Conservation (phyloP, 2,888 invertebrate species). For the Leucophenga montana region DNA sequence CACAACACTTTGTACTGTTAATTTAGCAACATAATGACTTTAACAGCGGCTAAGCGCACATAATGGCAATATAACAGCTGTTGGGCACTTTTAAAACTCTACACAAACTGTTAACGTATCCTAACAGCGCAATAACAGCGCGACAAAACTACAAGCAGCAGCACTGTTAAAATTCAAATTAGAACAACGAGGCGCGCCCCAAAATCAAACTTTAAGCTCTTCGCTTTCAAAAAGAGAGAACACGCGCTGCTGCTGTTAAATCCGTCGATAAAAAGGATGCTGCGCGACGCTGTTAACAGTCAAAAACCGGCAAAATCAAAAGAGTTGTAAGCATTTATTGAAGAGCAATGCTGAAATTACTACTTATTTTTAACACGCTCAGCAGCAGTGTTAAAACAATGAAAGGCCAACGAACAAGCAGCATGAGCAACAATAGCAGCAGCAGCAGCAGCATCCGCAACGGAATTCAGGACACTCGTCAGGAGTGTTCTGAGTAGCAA, state of each 20-base stretch:
- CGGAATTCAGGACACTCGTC: conserved; percentile 40
- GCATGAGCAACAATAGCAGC: conserved; percentile 20
- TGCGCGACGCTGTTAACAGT: neutral
- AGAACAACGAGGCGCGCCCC: conserved; percentile 44
- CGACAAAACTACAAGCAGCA: conserved; percentile 47
- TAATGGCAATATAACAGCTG: neutral
- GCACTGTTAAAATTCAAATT: conserved; percentile 33
- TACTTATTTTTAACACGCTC: too few species aligned
- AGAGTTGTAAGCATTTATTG: neutral
- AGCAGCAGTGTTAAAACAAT: neutral
- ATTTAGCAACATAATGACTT: neutral
- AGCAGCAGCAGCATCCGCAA: conserved; percentile 31
- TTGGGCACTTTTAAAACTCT: conserved; percentile 42
- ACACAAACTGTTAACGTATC: conserved; percentile 38
- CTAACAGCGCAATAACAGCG: conserved; percentile 33
- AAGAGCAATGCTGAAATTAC: neutral
- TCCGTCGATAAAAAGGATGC: neutral
- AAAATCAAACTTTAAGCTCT: too few species aligned
- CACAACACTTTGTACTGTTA: neutral
- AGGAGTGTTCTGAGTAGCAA: conserved; percentile 18
- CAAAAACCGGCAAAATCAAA: neutral
- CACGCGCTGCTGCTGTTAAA: neutral
- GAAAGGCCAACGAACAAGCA: neutral
- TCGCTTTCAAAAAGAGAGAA: too few species aligned
- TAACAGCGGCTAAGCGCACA: neutral